Percentiles rank a stretch among this genome's conserved stretches.
These are phyloP conservation scores for Tachina fera DNA, from an alignment of 2,888 invertebrate genomes.

Conservation along the genomic window DNA sequence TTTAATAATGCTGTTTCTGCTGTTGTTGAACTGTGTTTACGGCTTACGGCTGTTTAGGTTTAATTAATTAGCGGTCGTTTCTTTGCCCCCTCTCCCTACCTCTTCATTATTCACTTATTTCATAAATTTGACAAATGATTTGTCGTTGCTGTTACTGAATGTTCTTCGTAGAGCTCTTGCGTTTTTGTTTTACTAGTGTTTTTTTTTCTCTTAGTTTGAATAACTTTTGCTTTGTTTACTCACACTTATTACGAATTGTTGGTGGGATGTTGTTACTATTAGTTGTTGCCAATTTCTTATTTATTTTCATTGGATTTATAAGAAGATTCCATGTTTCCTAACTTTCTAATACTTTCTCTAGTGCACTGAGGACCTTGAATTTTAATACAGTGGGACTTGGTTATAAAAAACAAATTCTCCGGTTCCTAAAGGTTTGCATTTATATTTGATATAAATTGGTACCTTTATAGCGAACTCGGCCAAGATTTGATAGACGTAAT, in stretches of 20 bases:
- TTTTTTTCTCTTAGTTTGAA: neutral
- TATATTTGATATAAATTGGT: too few relatives aligned
- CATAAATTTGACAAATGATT: slow-evolving; percentile 62
- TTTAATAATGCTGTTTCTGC: neutral
- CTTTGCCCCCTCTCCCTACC: slow-evolving; percentile 9
- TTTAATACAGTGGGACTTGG: neutral
- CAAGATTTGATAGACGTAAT: too few relatives aligned
- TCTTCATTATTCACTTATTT: slow-evolving; percentile 27
- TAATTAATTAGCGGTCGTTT: slow-evolving; percentile 67
- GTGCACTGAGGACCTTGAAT: neutral
- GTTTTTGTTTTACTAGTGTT: neutral
- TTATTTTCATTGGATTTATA: neutral
- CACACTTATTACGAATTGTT: neutral
- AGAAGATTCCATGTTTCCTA: neutral
- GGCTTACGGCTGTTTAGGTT: slow-evolving; percentile 63
- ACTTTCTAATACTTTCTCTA: neutral
- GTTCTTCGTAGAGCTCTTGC: neutral
- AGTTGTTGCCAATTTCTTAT: neutral
- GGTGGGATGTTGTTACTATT: neutral
- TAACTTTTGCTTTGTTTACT: neutral
- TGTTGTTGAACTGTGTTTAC: slow-evolving; percentile 21
- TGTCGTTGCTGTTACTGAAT: slow-evolving; percentile 41
- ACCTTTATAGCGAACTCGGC: too few relatives aligned
- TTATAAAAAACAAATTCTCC: too few relatives aligned
- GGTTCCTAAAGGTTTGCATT: too few relatives aligned